phyloP scores from a whole-genome alignment of 2,888 invertebrate species.

The Melipona bicolor region DNA sequence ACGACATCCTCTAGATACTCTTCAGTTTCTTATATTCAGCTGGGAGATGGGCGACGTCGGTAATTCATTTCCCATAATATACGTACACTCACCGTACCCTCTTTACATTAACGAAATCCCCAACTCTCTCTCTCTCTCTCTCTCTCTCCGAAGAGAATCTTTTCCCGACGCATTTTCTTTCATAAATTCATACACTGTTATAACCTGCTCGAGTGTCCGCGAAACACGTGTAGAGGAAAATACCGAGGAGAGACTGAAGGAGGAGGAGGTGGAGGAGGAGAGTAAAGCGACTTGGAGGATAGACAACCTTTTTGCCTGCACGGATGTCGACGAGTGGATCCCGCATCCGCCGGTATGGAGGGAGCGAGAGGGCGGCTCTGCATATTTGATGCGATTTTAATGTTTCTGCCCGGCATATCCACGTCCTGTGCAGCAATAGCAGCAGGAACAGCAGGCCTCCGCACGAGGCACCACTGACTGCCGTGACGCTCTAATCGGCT shows the following conservation, averaged over 20 bases:
- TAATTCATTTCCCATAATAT: neutral
- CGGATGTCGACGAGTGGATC: slow-evolving; percentile 68
- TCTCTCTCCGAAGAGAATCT: neutral
- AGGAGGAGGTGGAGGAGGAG: neutral
- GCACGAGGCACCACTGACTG: slow-evolving; percentile 70
- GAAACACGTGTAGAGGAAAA: neutral
- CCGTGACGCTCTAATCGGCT: slow-evolving; percentile 83
- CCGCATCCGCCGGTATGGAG: slow-evolving; percentile 67
- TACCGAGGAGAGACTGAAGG: neutral
- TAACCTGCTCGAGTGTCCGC: neutral
- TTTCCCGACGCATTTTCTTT: neutral
- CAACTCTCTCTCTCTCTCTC: neutral
- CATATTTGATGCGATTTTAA: slow-evolving; percentile 84
- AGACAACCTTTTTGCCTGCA: slow-evolving; percentile 70
- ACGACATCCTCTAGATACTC: too few species aligned
- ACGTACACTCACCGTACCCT: too few species aligned
- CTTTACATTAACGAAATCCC: neutral
- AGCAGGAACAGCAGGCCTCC: slow-evolving; percentile 40
- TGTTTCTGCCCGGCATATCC: slow-evolving; percentile 78
- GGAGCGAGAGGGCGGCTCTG: slow-evolving; percentile 66
- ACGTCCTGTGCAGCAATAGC: slow-evolving; percentile 55
- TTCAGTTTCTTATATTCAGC: too few species aligned
- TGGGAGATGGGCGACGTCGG: too few species aligned
- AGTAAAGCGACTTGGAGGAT: slow-evolving; percentile 49
- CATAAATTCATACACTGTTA: neutral